phyloP scores from a whole-genome alignment of 2,888 invertebrate species.

The Macropis europaea region DNA sequence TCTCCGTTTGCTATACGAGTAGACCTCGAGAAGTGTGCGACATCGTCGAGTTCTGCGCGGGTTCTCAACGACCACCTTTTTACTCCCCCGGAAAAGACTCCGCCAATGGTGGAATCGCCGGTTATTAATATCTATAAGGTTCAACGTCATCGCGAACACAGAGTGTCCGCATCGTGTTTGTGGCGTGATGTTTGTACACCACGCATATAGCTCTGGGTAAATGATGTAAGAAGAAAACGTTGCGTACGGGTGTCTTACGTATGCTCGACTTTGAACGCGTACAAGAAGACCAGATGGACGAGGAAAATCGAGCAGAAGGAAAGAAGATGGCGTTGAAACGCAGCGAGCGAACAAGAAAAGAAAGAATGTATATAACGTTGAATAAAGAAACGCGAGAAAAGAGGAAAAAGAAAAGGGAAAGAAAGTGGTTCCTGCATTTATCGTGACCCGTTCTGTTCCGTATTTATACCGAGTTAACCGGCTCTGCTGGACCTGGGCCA shows the following conservation, averaged over 20 bases:
- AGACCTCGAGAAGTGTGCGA: not conserved
- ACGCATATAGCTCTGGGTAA: conserved; percentile 17
- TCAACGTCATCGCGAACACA: conserved; percentile 47
- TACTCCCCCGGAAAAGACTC: conserved; percentile 15
- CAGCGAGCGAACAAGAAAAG: not conserved
- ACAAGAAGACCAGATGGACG: not conserved
- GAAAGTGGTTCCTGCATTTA: conserved; percentile 49
- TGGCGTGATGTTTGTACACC: conserved; percentile 30
- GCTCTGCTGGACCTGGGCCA: conserved; percentile 67
- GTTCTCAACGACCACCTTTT: conserved; percentile 2
- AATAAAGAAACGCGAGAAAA: conserved; percentile 7
- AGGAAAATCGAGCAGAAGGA: not conserved
- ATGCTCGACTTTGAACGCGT: not conserved
- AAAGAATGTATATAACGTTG: not conserved
- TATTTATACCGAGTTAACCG: conserved; percentile 68
- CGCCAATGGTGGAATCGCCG: conserved; percentile 15
- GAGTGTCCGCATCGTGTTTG: conserved; percentile 24
- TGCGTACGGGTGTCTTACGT: not conserved
- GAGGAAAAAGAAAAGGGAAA: conserved; percentile 9
- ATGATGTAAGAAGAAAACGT: conserved; percentile 49
- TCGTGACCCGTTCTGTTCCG: conserved; percentile 59
- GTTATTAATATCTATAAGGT: conserved; percentile 52
- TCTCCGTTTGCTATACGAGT: conserved; percentile 3
- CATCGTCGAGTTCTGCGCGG: not conserved
- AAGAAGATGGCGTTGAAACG: not conserved